These are phyloP conservation scores for Protobothrops flavoviridis DNA, from an alignment of 2,113 vertebrate genomes.

Conservation along the genomic window DNA sequence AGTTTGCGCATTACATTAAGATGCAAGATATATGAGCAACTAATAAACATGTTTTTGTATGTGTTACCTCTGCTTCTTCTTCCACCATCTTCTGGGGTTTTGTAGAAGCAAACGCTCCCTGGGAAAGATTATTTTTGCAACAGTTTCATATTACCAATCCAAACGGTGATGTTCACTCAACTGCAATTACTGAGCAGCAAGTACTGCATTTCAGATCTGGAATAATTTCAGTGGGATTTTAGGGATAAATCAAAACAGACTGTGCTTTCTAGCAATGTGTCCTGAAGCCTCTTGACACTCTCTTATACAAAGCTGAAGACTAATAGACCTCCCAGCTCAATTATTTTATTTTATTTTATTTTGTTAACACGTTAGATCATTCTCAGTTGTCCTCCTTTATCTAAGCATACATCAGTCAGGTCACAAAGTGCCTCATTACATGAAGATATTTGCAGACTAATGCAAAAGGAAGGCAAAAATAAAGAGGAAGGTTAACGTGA, in stretches of 20 bases:
- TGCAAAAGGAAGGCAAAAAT: background rate
- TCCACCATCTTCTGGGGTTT: background rate
- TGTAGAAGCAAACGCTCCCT: background rate
- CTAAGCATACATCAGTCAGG: background rate
- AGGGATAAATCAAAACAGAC: background rate
- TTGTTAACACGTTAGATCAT: background rate
- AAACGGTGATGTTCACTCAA: background rate
- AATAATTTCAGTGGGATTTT: background rate
- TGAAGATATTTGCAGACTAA: background rate
- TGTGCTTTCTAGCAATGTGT: background rate
- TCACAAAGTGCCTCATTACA: background rate
- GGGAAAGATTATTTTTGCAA: background rate
- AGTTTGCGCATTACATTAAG: slow-evolving; percentile 55
- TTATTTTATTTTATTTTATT: background rate
- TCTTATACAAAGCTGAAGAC: background rate
- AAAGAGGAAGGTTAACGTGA: background rate
- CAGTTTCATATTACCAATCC: background rate
- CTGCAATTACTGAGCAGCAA: background rate
- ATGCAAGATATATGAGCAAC: slow-evolving; percentile 50
- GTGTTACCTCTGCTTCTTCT: slow-evolving; percentile 29
- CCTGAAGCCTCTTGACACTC: background rate
- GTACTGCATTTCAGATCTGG: background rate
- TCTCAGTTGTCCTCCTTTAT: background rate
- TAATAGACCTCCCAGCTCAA: background rate
- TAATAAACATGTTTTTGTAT: slow-evolving; percentile 55